Conservation (phyloP, 2,797 vertebrate genomes). For the Poeciliopsis infans region DNA sequence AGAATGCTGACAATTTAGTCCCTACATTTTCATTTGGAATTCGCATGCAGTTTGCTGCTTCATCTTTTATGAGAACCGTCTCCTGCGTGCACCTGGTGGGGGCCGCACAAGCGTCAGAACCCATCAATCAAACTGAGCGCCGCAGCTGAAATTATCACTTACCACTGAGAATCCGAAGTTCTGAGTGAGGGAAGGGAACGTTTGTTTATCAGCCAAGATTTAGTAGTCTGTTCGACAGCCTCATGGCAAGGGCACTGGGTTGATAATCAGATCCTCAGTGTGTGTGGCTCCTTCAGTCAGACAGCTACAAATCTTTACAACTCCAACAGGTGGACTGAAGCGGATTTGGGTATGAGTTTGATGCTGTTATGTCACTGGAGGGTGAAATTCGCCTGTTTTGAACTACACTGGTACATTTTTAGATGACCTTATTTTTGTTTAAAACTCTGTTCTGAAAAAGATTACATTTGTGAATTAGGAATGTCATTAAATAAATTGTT, state of each 20-base stretch:
- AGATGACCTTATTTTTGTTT: background rate
- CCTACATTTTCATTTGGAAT: constrained; percentile 71
- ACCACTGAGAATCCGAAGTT: constrained; percentile 57
- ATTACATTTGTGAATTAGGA: background rate
- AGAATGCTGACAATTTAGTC: constrained; percentile 65
- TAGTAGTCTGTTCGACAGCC: constrained; percentile 49
- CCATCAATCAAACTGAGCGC: constrained; percentile 78
- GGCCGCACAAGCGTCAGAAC: constrained; percentile 34
- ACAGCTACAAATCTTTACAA: constrained; percentile 22
- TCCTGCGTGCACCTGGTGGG: constrained; percentile 57
- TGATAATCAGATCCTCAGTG: constrained; percentile 61
- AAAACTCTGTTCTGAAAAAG: background rate
- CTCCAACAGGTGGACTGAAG: constrained; percentile 45
- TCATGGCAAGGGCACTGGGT: constrained; percentile 47
- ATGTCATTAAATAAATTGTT: background rate
- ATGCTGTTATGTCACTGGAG: constrained; percentile 4
- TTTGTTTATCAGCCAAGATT: constrained; percentile 73
- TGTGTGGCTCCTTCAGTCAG: constrained; percentile 36
- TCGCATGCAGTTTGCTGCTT: constrained; percentile 66
- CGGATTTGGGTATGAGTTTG: constrained; percentile 18
- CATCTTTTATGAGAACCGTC: constrained; percentile 72
- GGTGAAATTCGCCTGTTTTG: background rate
- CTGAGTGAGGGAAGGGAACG: constrained; percentile 47
- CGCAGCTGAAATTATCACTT: constrained; percentile 71
- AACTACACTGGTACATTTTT: background rate